Evolutionary conservation across 2,797 vertebrate genomes (phyloP).

Genomic region (Onychomys arenicola): DNA sequence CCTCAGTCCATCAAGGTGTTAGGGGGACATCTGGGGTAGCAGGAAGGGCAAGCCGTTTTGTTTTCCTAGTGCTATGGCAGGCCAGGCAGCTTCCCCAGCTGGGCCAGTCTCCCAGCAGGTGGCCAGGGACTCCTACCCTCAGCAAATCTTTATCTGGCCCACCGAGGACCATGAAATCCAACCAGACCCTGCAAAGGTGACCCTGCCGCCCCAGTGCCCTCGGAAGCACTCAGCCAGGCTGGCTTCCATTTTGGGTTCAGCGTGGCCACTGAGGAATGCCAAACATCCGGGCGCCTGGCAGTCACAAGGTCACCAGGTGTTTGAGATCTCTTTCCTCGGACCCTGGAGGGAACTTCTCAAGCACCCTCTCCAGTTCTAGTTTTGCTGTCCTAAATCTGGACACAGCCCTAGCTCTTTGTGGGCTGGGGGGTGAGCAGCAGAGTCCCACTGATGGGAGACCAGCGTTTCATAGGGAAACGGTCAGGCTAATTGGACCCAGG

Average conservation of each 20-base stretch:
- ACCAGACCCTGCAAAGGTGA: slow-evolving; percentile 92
- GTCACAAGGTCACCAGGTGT: slow-evolving; percentile 88
- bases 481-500: slow-evolving; percentile 93
- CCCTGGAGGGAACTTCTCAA: not conserved
- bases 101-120: slow-evolving; percentile 93
- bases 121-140: slow-evolving; percentile 88
- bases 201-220: slow-evolving; percentile 89
- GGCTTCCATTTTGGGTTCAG: slow-evolving; percentile 88
- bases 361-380: not conserved
- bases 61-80: slow-evolving; percentile 80
- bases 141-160: slow-evolving; percentile 95
- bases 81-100: slow-evolving; percentile 88
- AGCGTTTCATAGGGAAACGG: slow-evolving; percentile 85
- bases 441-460: slow-evolving; percentile 80
- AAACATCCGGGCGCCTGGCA: slow-evolving; percentile 86
- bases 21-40: slow-evolving; percentile 81
- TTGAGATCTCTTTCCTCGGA: slow-evolving; percentile 33
- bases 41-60: slow-evolving; percentile 82
- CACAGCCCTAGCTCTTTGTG: not conserved
- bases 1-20: slow-evolving; percentile 74
- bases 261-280: slow-evolving; percentile 90
- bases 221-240: slow-evolving; percentile 86
- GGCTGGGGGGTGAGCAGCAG: slow-evolving; percentile 35
- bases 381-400: not conserved
- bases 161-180: slow-evolving; percentile 95